Evolutionary conservation across 2,888 invertebrate genomes (phyloP), one percentile per base, ranked within the genome.

Genomic region (Rhimphoctona megacephalus): DNA sequence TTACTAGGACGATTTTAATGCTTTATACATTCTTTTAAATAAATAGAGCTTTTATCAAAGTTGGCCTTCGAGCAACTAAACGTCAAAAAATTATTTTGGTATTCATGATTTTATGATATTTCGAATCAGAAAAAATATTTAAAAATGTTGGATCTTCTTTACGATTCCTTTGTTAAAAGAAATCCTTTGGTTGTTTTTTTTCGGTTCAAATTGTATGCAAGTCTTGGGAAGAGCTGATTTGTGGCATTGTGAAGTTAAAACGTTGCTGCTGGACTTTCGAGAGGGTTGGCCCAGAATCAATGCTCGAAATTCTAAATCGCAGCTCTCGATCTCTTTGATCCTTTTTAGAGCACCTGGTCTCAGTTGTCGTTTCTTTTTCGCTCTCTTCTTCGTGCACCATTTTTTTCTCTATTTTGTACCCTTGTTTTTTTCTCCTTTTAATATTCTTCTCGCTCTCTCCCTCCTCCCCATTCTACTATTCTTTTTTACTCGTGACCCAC

Each of bases 301-400:
- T 83, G 84, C 81, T 84, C 76, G 84, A 86, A 76, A 70, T 73
- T 76, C 61, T 82, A 76, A 86, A 86, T 86, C 86, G 78, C 69
- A 78, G 84, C 79, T 86, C 79, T 76, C 84, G 79, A 86, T 86
- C 86, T 86, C 87, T 87, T 88, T 89, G 88, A 86, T 91, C 87
- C 83, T 81, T 83, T 86, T 87, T 82, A 79, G 77, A 87, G 84
- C 86, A 86, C 86, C 86, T 86, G 86, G 86, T 70, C 82, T 43
- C 76, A 80, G 64, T 78, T 76, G 77, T 64, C 73, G 74, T 57
- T 79, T 46, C n/a, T 72, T 61, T 33, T 77, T 76, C 80, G 77
- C 85, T 82, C 39, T 54, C 67, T 39, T 72, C 81, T 43, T 64
- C 74, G 30, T 61, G 61, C 61, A 61, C 61, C 61, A 61, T 61